Base-by-base conservation (phyloP, 2,888 invertebrate species). In the Lepeophtheirus nordmannii region DNA sequence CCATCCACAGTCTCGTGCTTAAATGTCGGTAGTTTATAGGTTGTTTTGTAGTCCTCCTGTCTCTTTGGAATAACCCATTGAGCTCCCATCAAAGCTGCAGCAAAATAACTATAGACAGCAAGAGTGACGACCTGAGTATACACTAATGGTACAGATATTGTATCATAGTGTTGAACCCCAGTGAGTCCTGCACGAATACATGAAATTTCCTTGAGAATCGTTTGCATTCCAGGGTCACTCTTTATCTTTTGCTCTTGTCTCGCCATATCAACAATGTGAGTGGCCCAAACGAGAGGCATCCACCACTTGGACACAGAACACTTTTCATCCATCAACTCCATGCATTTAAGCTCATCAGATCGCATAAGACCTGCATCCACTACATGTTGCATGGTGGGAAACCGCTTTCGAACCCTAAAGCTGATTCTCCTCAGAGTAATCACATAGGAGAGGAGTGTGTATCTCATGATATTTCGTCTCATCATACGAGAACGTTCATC, bases 221-320 rank as follows among this genome's bases (percentile, higher is more conserved):
- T 91, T 77, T 92, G 89, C 12, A 93, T 89, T 69, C 92, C 88
- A 72, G 90, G 91, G 76, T 93, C 92, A 71, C 86, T 88, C 62
- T 83, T 82, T 70, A 90, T 90, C 67, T 89, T 78, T 0, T 85
- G 83, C 72, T 90, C 90, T 73, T 86, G 86, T 68, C 89, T 78
- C 5, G 90, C 89, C 67, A 89, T 80, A 76, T 89, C 89, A 70
- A 90, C 88, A 69, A 91, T 87, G 74, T 89, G 89, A 5, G 89
- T 89, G 59, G 90, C 90, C 91, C 91, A 91, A n/a, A 89, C 88
- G 64, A 90, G 77, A 0, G 90, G 90, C 86, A 91, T 87, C 89
- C 89, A 91, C 74, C 89, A 90, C 78, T 85, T 85, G 11, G 64
- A 64, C 10, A 64, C 20, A 23, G 64, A 53, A 3, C 53, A 64